These are phyloP conservation scores for Ypsolopha sequella DNA, from an alignment of 2,888 invertebrate genomes.

Conservation along the genomic window DNA sequence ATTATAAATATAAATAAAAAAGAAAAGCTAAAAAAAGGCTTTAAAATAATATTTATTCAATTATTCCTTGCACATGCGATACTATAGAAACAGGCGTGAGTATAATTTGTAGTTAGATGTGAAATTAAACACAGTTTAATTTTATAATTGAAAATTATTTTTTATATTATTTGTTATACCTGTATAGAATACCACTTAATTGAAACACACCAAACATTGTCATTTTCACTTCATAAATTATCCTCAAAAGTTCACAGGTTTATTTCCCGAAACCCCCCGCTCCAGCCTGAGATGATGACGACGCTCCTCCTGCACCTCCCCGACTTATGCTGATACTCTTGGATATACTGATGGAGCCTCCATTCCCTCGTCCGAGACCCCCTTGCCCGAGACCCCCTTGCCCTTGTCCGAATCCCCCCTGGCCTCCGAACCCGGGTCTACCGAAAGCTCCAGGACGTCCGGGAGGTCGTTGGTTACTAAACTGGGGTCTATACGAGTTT, in stretches of 20 bases:
- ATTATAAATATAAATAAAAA: too few species aligned
- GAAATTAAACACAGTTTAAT: too few species aligned
- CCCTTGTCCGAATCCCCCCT: slow-evolving; percentile 11
- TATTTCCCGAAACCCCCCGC: neutral
- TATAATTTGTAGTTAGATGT: too few species aligned
- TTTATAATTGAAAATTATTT: too few species aligned
- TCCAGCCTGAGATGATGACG: neutral
- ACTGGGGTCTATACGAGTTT: neutral
- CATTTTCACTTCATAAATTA: too few species aligned
- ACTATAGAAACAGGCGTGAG: too few species aligned
- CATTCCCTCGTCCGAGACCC: slow-evolving; percentile 8
- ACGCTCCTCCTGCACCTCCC: slow-evolving; percentile 16
- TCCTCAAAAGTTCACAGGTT: neutral
- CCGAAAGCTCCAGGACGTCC: neutral
- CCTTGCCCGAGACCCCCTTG: slow-evolving; percentile 3
- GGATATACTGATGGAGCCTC: slow-evolving; percentile 23
- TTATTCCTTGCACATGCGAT: too few species aligned
- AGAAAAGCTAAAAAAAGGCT: too few species aligned
- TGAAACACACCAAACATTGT: neutral
- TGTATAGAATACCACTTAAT: neutral
- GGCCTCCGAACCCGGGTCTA: slow-evolving; percentile 10
- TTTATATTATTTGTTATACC: too few species aligned
- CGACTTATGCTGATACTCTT: slow-evolving; percentile 29
- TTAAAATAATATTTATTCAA: too few species aligned
- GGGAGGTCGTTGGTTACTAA: neutral